Evolutionary conservation across 2,797 vertebrate genomes (phyloP), one percentile per base, ranked within the genome.

Genomic region (Phrynocephalus guinanensis): DNA sequence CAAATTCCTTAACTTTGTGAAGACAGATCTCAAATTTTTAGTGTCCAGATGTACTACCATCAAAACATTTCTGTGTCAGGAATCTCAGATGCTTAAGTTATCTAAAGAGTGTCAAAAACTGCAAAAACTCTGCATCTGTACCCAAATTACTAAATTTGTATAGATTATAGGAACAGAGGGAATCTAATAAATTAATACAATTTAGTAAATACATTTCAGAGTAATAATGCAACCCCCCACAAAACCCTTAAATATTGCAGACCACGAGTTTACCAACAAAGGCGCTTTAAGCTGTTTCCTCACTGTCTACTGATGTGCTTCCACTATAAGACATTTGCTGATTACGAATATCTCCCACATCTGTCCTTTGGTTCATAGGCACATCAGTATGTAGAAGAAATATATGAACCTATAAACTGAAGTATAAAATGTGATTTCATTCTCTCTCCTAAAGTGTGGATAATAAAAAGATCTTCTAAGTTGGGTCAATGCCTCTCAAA

Each of bases 121-220:
- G 73, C 7, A 84, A 63, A 84, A 66, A 18, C 15, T 60, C 56
- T 66, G 20, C 10, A 78, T 67, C 75, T 68, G n/a, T 20, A 11
- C 52, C 16, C 18, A 33, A 26, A 66, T 76, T 30, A 83, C 28
- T 26, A 83, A 71, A 28, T 85, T 13, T 86, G 68, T 30, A 0
- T 67, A 91, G 26, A 9, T 70, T 70, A 70, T 70, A 88, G 79
- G 50, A 85, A 30, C 28, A 24, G 20, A 28, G 83, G 85, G 91
- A 73, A 72, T 38, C 52, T 56, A 13, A 13, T 56, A 44, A 44
- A 13, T 56, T 56, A 56, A 56, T 56, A 56, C 52, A 56, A 56
- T 56, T 56, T 56, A 56, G 9, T 56, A 13, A 56, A 56, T 2
- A 56, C 13, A 85, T n/a, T 60, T 68, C 78, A 87, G 73, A 88